Evolutionary conservation across 2,113 vertebrate species (phyloP).

Genomic region (Pelecanoides urinatrix): DNA sequence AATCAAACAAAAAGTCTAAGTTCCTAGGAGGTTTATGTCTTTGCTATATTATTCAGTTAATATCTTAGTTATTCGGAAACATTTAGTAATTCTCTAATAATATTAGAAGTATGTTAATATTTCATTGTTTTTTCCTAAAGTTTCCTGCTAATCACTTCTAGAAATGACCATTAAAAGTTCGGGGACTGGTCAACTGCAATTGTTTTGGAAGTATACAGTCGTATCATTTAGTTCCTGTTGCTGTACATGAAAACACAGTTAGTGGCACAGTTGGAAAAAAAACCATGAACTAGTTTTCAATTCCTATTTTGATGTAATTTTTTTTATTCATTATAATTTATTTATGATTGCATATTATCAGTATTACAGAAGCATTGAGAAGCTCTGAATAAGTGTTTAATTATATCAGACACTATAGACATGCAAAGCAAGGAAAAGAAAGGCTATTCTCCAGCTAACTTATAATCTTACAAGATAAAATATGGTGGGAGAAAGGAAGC

Average conservation of each 20-base stretch:
- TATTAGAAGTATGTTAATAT: conserved; percentile 15
- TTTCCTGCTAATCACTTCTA: not conserved
- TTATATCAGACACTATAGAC: conserved; percentile 11
- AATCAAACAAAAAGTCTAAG: not conserved
- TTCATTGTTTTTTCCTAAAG: conserved; percentile 1
- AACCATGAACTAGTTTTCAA: not conserved
- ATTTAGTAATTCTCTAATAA: conserved; percentile 20
- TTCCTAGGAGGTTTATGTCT: not conserved
- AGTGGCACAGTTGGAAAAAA: not conserved
- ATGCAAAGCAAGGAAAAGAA: conserved; percentile 1
- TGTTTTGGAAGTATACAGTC: not conserved
- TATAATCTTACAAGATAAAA: not conserved
- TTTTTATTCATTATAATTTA: not conserved
- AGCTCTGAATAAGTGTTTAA: conserved; percentile 4
- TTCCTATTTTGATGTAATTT: not conserved
- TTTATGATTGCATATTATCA: conserved; percentile 10
- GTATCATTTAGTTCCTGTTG: not conserved
- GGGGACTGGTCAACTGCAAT: not conserved
- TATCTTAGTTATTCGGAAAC: conserved; percentile 29
- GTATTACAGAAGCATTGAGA: not conserved
- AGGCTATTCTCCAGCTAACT: not conserved
- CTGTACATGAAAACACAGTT: not conserved
- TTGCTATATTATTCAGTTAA: conserved; percentile 42
- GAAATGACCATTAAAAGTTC: conserved; percentile 23
- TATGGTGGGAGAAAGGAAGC: not conserved